Conservation (phyloP, 2,113 vertebrate species). For the Myrmecobius fasciatus region DNA sequence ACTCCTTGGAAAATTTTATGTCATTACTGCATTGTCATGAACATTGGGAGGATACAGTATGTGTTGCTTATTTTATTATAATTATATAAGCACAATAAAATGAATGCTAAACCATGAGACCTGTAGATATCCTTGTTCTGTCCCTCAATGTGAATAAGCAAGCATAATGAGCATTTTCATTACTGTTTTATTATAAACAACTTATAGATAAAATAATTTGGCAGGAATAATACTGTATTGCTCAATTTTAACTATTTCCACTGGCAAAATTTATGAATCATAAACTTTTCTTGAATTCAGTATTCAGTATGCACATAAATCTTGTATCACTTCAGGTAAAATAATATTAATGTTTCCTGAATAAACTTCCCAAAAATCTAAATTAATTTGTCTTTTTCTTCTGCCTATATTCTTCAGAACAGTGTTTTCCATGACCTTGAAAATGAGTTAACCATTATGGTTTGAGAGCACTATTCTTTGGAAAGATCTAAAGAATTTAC, state of each 20-base stretch:
- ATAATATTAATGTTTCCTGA: constrained; percentile 47
- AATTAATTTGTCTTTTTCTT: constrained; percentile 24
- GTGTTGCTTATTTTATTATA: constrained; percentile 35
- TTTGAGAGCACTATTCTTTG: too few species aligned
- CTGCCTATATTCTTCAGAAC: too few species aligned
- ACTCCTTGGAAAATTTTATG: constrained; percentile 26
- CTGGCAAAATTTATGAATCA: too few species aligned
- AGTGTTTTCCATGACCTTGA: too few species aligned
- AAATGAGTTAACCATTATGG: too few species aligned
- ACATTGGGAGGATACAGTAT: constrained; percentile 53
- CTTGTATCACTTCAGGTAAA: constrained; percentile 59
- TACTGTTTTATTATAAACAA: constrained; percentile 80
- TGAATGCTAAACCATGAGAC: constrained; percentile 80
- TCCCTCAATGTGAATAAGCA: constrained; percentile 75
- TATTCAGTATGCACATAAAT: constrained; percentile 49
- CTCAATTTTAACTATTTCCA: constrained; percentile 64
- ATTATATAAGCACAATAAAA: constrained; percentile 74
- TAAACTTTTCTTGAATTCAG: neutral
- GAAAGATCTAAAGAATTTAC: too few species aligned
- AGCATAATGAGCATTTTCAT: constrained; percentile 81
- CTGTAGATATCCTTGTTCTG: constrained; percentile 46
- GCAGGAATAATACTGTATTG: constrained; percentile 71
- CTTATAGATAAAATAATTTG: constrained; percentile 78
- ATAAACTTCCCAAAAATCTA: constrained; percentile 16
- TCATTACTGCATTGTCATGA: constrained; percentile 44